These are phyloP conservation scores for Entomobrya proxima DNA, from an alignment of 2,888 invertebrate genomes.

Conservation along the genomic window DNA sequence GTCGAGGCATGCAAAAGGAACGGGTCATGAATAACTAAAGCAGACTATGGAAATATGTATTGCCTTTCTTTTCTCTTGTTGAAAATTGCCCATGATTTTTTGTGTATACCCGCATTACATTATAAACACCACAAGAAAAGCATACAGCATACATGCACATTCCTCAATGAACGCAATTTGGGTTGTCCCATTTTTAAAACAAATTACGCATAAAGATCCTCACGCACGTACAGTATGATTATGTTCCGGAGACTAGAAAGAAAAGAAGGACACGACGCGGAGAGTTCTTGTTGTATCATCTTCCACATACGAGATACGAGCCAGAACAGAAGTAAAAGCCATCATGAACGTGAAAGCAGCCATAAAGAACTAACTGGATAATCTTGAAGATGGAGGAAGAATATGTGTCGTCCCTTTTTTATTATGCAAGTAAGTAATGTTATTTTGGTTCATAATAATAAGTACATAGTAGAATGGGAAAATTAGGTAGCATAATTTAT, in stretches of 20 bases:
- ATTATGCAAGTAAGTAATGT: background rate
- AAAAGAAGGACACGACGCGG: no score
- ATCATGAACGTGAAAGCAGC: background rate
- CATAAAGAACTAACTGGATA: background rate
- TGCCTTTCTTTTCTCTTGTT: background rate
- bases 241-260: background rate
- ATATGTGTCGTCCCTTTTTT: background rate
- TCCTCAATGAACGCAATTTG: background rate
- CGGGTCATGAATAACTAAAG: constrained; percentile 18
- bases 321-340: background rate
- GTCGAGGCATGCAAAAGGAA: background rate
- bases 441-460: background rate
- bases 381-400: background rate
- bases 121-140: no score
- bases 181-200: constrained; percentile 24
- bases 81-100: background rate
- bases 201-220: constrained; percentile 38
- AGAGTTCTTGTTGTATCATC: background rate
- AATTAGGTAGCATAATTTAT: constrained; percentile 1
- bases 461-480: background rate
- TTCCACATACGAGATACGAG: background rate
- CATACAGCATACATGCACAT: background rate
- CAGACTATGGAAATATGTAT: background rate
- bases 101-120: background rate
- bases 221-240: constrained; percentile 47